These are phyloP conservation scores for Sylvicola cinctus DNA, from an alignment of 2,888 invertebrate genomes.

Conservation along the genomic window DNA sequence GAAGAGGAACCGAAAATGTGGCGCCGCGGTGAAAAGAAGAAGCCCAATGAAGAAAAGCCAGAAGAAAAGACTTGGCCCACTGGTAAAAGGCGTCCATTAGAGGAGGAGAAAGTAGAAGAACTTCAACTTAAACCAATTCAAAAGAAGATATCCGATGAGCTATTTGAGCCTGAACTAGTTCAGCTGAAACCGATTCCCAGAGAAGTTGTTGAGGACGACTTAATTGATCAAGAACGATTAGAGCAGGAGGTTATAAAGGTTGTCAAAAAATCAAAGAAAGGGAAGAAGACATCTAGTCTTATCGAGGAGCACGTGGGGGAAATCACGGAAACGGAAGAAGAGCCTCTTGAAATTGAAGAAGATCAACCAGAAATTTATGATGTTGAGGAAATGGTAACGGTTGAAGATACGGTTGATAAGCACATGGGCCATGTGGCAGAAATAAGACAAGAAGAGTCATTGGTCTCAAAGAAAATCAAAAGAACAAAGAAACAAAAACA, in stretches of 20 bases:
- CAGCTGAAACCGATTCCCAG: conserved; percentile 20
- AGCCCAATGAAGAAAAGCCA: conserved; percentile 12
- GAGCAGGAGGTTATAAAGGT: conserved; percentile 1
- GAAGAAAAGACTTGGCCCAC: conserved; percentile 18
- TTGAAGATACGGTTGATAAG: conserved; percentile 16
- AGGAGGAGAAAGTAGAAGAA: conserved; percentile 25
- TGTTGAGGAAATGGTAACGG: conserved; percentile 14
- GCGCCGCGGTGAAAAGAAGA: conserved; percentile 7
- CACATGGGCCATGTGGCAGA: not conserved
- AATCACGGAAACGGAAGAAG: conserved; percentile 13
- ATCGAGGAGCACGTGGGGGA: conserved; percentile 13
- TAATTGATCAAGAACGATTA: conserved; percentile 6
- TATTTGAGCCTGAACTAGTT: conserved; percentile 12
- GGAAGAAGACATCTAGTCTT: conserved; percentile 8
- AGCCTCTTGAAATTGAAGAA: conserved; percentile 8
- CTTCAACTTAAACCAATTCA: conserved; percentile 28
- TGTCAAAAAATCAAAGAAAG: conserved; percentile 1
- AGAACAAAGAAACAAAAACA: conserved; percentile 10
- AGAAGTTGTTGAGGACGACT: conserved; percentile 13
- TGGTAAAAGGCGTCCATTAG: conserved; percentile 19
- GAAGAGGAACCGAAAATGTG: conserved; percentile 5
- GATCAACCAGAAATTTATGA: conserved; percentile 10
- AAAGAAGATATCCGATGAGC: conserved; percentile 22
- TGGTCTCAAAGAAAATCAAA: conserved; percentile 4
- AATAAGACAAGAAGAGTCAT: conserved; percentile 8